Base-by-base conservation (phyloP, 2,888 invertebrate species). In the Ornithoptera alexandrae region DNA sequence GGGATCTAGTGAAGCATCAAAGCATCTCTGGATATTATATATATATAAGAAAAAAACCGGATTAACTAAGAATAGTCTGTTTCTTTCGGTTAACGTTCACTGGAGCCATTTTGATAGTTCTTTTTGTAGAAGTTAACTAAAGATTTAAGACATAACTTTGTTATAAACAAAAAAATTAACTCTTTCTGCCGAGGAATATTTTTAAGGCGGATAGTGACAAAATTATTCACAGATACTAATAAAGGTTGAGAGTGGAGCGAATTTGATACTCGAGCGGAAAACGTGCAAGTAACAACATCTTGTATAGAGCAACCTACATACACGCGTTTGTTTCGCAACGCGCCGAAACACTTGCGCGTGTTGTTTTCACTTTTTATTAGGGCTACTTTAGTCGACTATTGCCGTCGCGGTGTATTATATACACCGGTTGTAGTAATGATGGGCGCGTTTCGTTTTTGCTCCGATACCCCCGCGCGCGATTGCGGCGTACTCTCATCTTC, bases 291-390 rank as follows among this genome's bases (percentile, higher is more conserved):
- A 67, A 68, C 58, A 68, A 68, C 22, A 60, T 66, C 15, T 66
- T 30, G 46, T 59, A 30, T 30, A 50, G 30, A 30, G 30, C 39
- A 58, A 63, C 62, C 68, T 20, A 63, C 39, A 30, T 60, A 68
- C 30, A 39, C 56, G 50, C 20, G 46, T 61, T 17, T 53, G 46
- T 63, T 50, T 69, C 67, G 61, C 66, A 67, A 67, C 58, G 58
- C 39, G 36, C 57, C 57, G 57, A 63, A 36, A 64, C 64, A 56
- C 65, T 63, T 68, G 67, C 62, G 69, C 69, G 62, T 67, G 69
- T 7, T 20, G 78, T 78, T 82, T 82, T 81, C 81, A 81, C 82
- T 82, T 82, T 82, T 82, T 79, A 81, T 79, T 79, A 80, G 78
- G 77, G 80, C 77, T 78, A 76, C 75, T 79, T 78, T 77, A 76